Evolutionary conservation across 2,797 vertebrate genomes (phyloP).

Genomic region (Lepilemur ruficaudatus): DNA sequence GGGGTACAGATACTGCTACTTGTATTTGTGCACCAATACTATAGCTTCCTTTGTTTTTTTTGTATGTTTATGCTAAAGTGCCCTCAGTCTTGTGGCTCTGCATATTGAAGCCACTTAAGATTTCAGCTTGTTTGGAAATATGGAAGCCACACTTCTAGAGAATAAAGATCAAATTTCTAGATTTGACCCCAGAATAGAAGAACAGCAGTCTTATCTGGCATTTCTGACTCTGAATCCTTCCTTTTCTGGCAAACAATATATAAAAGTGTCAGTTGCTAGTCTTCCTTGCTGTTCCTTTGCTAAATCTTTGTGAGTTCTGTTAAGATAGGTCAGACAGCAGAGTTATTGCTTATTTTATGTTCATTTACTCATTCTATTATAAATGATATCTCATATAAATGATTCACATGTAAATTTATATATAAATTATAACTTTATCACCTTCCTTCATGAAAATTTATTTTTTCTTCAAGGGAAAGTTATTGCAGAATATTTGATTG

Average conservation of each 20-base stretch:
- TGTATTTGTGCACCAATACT: rapidly evolving
- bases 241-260: not conserved
- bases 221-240: constrained; percentile 3
- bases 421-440: constrained; percentile 1
- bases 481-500: constrained; percentile 16
- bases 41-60: not conserved
- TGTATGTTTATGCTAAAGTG: not conserved
- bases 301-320: not conserved
- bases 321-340: not conserved
- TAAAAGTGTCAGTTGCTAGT: not conserved
- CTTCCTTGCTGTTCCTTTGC: not conserved
- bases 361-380: not conserved
- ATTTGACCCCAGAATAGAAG: not conserved
- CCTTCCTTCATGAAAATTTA: not conserved
- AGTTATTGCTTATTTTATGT: constrained; percentile 31
- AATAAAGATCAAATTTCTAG: not conserved
- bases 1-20: not conserved
- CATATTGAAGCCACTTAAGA: not conserved
- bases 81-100: not conserved
- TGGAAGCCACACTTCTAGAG: not conserved
- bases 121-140: not conserved
- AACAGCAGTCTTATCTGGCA: not conserved
- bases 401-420: not conserved
- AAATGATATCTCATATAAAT: constrained; percentile 12
- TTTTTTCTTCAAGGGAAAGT: not conserved